These are phyloP conservation scores for Helicoverpa assulta DNA, from an alignment of 2,888 invertebrate species.

Conservation along the genomic window DNA sequence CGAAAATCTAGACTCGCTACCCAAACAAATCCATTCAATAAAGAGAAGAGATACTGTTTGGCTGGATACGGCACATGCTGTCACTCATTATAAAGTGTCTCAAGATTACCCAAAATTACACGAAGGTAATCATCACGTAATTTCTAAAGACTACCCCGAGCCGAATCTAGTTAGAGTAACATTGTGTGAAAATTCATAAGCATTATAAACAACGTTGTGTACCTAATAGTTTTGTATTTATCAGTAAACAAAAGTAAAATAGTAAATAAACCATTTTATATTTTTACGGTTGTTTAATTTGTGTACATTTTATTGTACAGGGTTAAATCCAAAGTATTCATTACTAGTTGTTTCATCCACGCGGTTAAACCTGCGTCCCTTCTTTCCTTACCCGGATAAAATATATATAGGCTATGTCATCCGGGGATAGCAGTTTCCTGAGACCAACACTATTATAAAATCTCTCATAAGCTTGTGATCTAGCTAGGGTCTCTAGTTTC, in stretches of 20 bases:
- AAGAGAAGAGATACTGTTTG: conserved; percentile 50
- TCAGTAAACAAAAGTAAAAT: not conserved
- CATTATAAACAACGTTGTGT: not conserved
- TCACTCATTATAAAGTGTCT: conserved; percentile 65
- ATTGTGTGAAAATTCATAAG: not conserved
- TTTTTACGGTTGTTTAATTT: too few species aligned
- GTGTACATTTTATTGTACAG: too few species aligned
- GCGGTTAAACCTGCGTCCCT: too few species aligned
- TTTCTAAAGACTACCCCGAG: conserved; percentile 68
- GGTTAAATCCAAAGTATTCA: too few species aligned
- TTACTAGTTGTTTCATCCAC: too few species aligned
- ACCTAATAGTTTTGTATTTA: not conserved
- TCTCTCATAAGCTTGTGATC: too few species aligned
- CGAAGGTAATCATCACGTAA: conserved; percentile 61
- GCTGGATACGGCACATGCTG: conserved; percentile 39
- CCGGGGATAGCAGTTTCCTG: too few species aligned
- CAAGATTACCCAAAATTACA: conserved; percentile 64
- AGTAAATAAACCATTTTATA: not conserved
- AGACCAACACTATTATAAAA: too few species aligned
- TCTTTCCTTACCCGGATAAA: too few species aligned
- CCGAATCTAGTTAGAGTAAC: conserved; percentile 57
- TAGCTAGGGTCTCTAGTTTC: too few species aligned
- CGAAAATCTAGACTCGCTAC: not conserved
- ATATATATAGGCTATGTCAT: too few species aligned
- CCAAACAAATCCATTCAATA: conserved; percentile 31